A percentile compares a stretch with the other conserved stretches of the same genome.
Conservation (phyloP, 1,140 invertebrate species). For the Leptinotarsa defecta region DNA sequence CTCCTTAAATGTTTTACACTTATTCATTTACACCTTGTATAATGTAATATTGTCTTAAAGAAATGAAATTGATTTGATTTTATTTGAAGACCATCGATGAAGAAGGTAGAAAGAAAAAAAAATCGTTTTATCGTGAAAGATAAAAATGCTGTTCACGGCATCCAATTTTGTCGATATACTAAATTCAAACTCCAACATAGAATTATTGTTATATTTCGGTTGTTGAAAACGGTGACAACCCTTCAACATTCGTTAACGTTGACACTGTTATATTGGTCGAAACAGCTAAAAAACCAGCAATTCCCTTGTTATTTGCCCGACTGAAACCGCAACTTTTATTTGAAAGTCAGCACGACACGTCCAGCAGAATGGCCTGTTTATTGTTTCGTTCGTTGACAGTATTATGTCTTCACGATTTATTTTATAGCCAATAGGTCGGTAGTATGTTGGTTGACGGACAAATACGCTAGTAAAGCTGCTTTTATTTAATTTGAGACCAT, state of each 20-base stretch:
- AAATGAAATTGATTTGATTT: too few relatives aligned
- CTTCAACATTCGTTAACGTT: background rate
- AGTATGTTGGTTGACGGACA: background rate
- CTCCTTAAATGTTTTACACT: too few relatives aligned
- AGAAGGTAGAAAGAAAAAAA: too few relatives aligned
- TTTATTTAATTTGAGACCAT: background rate
- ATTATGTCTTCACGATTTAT: slow-evolving; percentile 23
- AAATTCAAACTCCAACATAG: background rate
- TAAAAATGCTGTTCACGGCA: too few relatives aligned
- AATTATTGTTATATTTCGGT: background rate
- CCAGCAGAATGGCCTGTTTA: slow-evolving; percentile 22
- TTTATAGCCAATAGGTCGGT: slow-evolving; percentile 10
- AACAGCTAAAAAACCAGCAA: background rate
- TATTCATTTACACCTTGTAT: too few relatives aligned
- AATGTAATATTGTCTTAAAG: too few relatives aligned
- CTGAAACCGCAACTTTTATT: slow-evolving; percentile 2
- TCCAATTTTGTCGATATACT: too few relatives aligned
- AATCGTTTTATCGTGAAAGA: too few relatives aligned
- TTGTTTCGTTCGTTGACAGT: slow-evolving; percentile 19
- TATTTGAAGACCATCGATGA: too few relatives aligned
- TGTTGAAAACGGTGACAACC: background rate
- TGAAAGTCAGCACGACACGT: slow-evolving; percentile 7
- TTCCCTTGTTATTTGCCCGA: slow-evolving; percentile 5
- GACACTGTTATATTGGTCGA: background rate
- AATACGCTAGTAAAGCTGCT: background rate